These are phyloP conservation scores for Itoplectis maculator DNA, from an alignment of 2,888 invertebrate species.

Conservation along the genomic window DNA sequence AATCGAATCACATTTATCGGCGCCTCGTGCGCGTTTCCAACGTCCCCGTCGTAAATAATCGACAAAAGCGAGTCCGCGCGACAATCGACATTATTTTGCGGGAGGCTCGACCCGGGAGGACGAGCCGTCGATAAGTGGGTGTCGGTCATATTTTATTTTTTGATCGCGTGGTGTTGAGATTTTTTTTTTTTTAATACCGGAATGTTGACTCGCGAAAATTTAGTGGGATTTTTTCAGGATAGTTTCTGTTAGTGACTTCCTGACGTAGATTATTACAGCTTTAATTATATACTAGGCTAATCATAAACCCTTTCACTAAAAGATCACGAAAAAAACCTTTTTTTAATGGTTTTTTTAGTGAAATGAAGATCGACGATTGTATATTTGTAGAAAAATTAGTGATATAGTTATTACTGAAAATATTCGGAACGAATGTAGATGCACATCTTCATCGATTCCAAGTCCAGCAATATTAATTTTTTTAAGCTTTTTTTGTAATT, in stretches of 20 bases:
- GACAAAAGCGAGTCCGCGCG: conserved; percentile 1
- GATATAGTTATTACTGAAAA: background rate
- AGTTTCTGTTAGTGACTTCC: no score
- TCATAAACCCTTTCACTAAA: no score
- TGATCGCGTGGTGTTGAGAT: background rate
- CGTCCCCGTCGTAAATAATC: conserved; percentile 43
- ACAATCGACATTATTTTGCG: conserved; percentile 5
- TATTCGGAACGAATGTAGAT: background rate
- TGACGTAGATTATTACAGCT: no score
- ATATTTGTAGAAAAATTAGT: no score
- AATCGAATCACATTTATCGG: conserved; percentile 53
- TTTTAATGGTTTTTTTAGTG: no score
- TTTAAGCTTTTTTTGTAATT: background rate
- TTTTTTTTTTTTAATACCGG: background rate
- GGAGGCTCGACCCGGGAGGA: background rate
- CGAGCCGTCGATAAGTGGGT: conserved; percentile 15
- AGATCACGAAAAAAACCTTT: no score
- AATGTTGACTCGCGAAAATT: no score
- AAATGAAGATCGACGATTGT: no score
- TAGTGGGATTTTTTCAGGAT: no score
- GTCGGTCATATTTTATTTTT: background rate
- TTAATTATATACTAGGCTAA: no score
- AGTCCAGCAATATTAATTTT: background rate
- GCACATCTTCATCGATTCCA: background rate
- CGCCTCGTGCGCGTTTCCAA: conserved; percentile 26